phyloP scores from a whole-genome alignment of 2,888 invertebrate species.

The Yponomeuta plumbellus region DNA sequence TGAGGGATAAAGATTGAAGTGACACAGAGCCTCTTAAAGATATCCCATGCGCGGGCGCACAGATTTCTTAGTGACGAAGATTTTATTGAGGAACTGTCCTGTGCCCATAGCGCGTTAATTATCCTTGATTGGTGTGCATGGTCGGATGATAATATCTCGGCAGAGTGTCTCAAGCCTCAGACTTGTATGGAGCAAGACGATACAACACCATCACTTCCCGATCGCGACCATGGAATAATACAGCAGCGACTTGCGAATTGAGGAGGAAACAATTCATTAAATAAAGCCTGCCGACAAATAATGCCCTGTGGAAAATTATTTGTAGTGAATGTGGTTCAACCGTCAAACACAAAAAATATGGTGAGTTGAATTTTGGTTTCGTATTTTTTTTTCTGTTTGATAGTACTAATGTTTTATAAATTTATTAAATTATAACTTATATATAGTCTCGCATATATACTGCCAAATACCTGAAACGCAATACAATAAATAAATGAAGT shows the following conservation, averaged over 20 bases:
- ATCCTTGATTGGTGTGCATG: conserved; percentile 40
- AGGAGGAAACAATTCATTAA: neutral
- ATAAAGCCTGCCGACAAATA: neutral
- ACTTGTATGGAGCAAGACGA: neutral
- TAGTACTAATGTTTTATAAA: no score
- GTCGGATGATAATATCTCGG: conserved; percentile 6
- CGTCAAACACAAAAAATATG: no score
- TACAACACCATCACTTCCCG: conserved; percentile 7
- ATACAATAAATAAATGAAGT: no score
- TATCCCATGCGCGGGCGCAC: neutral
- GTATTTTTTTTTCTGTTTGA: no score
- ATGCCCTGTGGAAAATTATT: neutral
- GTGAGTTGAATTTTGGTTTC: no score
- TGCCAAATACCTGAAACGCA: no score
- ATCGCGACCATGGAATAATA: conserved; percentile 3
- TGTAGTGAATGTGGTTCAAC: no score
- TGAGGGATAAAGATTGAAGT: conserved; percentile 9
- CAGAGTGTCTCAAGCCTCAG: neutral
- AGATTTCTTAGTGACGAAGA: neutral
- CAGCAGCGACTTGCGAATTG: neutral
- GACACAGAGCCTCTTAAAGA: neutral
- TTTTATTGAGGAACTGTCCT: conserved; percentile 25
- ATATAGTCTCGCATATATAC: no score
- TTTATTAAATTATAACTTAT: no score
- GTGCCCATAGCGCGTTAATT: conserved; percentile 37